Percentiles rank a stretch among this genome's conserved stretches.
Evolutionary conservation across 2,888 invertebrate genomes (phyloP).

Genomic region (Arctia plantaginis): DNA sequence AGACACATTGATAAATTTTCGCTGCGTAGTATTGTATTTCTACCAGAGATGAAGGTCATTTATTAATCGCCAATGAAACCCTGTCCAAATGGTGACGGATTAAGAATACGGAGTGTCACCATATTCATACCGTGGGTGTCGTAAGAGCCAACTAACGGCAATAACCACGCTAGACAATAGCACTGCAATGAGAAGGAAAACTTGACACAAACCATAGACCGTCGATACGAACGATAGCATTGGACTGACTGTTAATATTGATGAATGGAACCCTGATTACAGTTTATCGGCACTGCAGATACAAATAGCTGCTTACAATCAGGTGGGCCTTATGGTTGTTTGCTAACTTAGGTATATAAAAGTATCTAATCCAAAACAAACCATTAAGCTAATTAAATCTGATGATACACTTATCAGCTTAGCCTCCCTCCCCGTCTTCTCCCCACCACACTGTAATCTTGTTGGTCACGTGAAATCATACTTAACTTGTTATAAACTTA

Average conservation of each 20-base stretch:
- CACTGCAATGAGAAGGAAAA: too few relatives aligned
- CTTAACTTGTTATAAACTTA: constrained; percentile 18
- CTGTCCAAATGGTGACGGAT: too few relatives aligned
- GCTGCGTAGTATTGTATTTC: neutral
- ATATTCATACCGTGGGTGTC: too few relatives aligned
- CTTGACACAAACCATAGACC: too few relatives aligned
- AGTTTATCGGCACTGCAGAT: neutral
- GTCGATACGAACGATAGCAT: too few relatives aligned
- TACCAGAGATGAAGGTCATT: neutral
- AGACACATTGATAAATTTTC: neutral
- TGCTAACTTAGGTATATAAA: neutral
- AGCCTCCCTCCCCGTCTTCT: neutral
- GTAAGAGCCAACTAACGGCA: too few relatives aligned
- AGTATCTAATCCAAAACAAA: constrained; percentile 10
- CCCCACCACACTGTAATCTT: constrained; percentile 29
- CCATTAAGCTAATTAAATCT: constrained; percentile 23
- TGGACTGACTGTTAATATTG: too few relatives aligned
- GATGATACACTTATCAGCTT: constrained; percentile 33
- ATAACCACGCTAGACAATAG: too few relatives aligned
- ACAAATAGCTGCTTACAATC: neutral
- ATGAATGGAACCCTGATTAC: too few relatives aligned
- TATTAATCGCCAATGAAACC: neutral
- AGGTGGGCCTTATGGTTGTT: neutral
- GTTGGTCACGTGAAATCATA: constrained; percentile 35
- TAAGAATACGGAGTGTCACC: too few relatives aligned